Conservation (phyloP, 2,797 vertebrate species). For the Helarctos malayanus region DNA sequence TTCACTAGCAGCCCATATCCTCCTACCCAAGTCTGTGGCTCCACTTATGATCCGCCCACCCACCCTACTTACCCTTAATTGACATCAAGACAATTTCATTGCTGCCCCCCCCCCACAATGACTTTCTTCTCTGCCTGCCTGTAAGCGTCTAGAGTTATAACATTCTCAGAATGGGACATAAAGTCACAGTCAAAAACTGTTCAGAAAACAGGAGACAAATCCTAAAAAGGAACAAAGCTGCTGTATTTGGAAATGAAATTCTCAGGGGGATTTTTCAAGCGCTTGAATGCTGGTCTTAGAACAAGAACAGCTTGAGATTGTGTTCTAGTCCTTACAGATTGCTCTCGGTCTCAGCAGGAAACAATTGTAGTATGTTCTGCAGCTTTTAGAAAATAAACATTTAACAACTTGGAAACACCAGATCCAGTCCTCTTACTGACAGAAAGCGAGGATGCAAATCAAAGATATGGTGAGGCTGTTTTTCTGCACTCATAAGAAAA, state of each 20-base stretch:
- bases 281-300: background rate
- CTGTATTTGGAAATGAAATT: background rate
- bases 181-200: background rate
- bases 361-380: background rate
- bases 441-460: background rate
- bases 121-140: background rate
- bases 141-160: background rate
- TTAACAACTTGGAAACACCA: conserved; percentile 15
- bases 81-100: background rate
- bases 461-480: background rate
- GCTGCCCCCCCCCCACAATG: background rate
- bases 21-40: background rate
- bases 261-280: background rate
- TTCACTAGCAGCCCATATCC: background rate
- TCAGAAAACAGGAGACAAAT: background rate
- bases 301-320: conserved; percentile 32
- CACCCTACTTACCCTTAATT: background rate
- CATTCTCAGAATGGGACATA: background rate
- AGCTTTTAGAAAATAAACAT: conserved; percentile 57
- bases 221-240: background rate
- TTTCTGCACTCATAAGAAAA: background rate
- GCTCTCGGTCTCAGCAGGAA: background rate
- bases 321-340: background rate
- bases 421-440: background rate
- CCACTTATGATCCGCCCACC: background rate